Percentiles rank a stretch among this genome's conserved stretches.
These are phyloP conservation scores for Desmophyllum pertusum DNA, from an alignment of 92 coral and sea anemone species.

Conservation along the genomic window DNA sequence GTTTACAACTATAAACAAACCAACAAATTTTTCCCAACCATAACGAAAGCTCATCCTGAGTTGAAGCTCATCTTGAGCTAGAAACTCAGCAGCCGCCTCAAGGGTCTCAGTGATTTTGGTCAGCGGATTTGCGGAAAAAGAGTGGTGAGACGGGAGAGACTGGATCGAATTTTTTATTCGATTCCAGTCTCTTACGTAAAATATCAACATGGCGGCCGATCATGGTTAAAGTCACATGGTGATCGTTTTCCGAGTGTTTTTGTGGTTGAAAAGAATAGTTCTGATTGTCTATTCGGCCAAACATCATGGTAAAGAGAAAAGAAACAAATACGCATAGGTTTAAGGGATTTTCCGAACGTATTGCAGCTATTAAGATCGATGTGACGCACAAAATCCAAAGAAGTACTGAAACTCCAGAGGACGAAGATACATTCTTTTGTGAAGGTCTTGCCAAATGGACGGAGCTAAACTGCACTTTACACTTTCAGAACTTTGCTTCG, in stretches of 20 bases:
- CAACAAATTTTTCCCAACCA: too few species aligned
- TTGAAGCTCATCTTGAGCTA: too few species aligned
- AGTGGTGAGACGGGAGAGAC: neutral
- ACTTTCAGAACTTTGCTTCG: slow-evolving; percentile 78
- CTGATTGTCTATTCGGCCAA: too few species aligned
- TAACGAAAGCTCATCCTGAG: too few species aligned
- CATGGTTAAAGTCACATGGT: slow-evolving; percentile 13
- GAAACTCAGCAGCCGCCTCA: too few species aligned
- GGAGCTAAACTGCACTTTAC: slow-evolving; percentile 89
- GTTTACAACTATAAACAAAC: too few species aligned
- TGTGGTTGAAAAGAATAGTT: neutral
- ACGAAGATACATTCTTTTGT: slow-evolving; percentile 87
- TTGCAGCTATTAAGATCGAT: slow-evolving; percentile 83
- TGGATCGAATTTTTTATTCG: neutral
- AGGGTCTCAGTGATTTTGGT: too few species aligned
- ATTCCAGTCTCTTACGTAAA: slow-evolving; percentile 25
- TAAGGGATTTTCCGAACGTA: slow-evolving; percentile 91
- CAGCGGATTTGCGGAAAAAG: neutral
- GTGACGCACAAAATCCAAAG: slow-evolving; percentile 85
- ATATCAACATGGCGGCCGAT: slow-evolving; percentile 34
- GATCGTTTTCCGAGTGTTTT: neutral
- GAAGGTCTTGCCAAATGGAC: slow-evolving; percentile 87
- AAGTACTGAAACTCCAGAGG: slow-evolving; percentile 83
- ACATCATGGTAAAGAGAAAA: slow-evolving; percentile 72
- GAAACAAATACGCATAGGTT: slow-evolving; percentile 83